Percentiles rank a stretch among this genome's conserved stretches.
Conservation (phyloP, 92 coral and sea anemone genomes). For the Desmophyllum pertusum region DNA sequence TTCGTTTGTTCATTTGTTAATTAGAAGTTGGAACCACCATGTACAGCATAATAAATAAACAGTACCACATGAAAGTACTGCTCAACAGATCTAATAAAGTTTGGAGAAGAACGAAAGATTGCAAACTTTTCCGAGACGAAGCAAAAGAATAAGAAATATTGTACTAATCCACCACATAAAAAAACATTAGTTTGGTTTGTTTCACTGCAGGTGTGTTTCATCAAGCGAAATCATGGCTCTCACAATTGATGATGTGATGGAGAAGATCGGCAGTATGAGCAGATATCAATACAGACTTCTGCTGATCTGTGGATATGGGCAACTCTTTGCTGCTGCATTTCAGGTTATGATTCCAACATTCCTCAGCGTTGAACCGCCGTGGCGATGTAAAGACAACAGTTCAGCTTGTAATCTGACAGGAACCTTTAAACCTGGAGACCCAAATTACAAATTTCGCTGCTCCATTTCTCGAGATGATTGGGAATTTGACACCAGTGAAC, state of each 20-base stretch:
- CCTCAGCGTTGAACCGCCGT: slow-evolving; percentile 74
- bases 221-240: slow-evolving; percentile 36
- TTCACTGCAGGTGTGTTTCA: background rate
- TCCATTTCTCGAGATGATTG: slow-evolving; percentile 64
- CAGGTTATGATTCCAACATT: slow-evolving; percentile 69
- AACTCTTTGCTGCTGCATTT: slow-evolving; percentile 62
- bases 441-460: slow-evolving; percentile 63
- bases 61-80: background rate
- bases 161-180: too few relatives aligned
- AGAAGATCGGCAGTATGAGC: slow-evolving; percentile 72
- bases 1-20: background rate
- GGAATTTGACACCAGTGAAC: slow-evolving; percentile 68
- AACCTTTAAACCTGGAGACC: slow-evolving; percentile 52
- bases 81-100: background rate
- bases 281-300: slow-evolving; percentile 67
- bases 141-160: too few relatives aligned
- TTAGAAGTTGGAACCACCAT: too few relatives aligned
- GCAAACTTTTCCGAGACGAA: too few relatives aligned
- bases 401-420: slow-evolving; percentile 72
- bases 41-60: too few relatives aligned
- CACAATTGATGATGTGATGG: slow-evolving; percentile 71
- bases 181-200: background rate
- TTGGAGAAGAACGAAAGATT: too few relatives aligned
- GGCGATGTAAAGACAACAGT: slow-evolving; percentile 75
- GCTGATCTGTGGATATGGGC: slow-evolving; percentile 55